phyloP scores from a whole-genome alignment of 2,888 invertebrate species.

The Ormyrus thymus region DNA sequence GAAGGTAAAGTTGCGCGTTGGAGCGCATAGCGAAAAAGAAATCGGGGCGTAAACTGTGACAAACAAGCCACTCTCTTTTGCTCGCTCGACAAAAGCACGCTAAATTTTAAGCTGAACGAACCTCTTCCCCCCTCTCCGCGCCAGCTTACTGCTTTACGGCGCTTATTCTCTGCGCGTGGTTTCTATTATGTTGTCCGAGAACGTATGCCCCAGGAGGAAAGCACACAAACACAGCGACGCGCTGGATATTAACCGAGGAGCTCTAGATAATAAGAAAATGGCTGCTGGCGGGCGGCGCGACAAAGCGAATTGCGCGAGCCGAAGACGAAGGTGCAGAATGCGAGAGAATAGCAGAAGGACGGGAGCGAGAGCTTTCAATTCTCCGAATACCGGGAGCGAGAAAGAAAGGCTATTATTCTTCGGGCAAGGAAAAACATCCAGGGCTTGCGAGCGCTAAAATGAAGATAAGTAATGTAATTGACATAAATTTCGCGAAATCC shows the following conservation, averaged over 20 bases:
- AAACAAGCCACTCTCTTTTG: slow-evolving; percentile 38
- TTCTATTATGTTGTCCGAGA: slow-evolving; percentile 7
- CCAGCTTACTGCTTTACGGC: background rate
- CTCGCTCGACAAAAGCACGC: background rate
- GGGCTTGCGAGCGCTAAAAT: slow-evolving; percentile 1
- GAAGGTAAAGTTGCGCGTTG: no score
- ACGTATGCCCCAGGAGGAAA: slow-evolving; percentile 13
- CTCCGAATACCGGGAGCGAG: slow-evolving; percentile 4
- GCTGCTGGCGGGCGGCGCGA: background rate
- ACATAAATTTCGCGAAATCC: slow-evolving; percentile 9
- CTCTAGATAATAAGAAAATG: slow-evolving; percentile 26
- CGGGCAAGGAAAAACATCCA: slow-evolving; percentile 11
- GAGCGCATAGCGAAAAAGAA: slow-evolving; percentile 17
- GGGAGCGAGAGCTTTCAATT: slow-evolving; percentile 34
- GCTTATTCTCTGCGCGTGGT: slow-evolving; percentile 13
- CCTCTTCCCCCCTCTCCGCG: background rate
- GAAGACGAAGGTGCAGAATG: background rate
- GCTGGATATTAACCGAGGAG: slow-evolving; percentile 10
- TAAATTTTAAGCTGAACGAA: slow-evolving; percentile 3
- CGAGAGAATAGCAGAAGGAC: background rate
- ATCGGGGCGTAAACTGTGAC: slow-evolving; percentile 46
- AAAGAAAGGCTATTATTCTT: slow-evolving; percentile 21
- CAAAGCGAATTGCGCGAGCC: background rate
- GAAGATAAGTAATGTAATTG: slow-evolving; percentile 25
- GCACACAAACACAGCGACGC: background rate